These are phyloP conservation scores for Listrodromus nycthemerus DNA, from an alignment of 2,888 invertebrate species.

Conservation along the genomic window DNA sequence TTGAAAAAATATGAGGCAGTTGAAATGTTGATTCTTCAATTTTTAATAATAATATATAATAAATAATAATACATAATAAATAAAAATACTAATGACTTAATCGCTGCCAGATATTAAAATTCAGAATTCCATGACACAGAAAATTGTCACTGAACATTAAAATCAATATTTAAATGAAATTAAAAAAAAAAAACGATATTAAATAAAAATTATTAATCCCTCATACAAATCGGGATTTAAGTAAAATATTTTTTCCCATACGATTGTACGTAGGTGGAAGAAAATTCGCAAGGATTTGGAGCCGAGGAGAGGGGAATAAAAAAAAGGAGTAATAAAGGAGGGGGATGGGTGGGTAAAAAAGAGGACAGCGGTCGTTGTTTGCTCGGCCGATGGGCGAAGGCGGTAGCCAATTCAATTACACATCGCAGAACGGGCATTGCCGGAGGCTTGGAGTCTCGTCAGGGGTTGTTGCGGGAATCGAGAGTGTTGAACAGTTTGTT, in stretches of 20 bases:
- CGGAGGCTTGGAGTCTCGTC: conserved; percentile 59
- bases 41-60: no score
- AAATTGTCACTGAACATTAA: no score
- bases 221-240: neutral
- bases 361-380: conserved; percentile 30
- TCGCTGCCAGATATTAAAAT: no score
- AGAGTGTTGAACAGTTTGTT: conserved; percentile 69
- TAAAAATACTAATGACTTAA: no score
- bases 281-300: conserved; percentile 40
- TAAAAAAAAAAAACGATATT: neutral
- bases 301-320: conserved; percentile 40
- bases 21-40: no score
- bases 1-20: neutral
- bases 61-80: no score
- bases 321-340: neutral
- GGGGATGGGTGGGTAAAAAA: neutral
- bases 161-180: neutral
- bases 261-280: conserved; percentile 2
- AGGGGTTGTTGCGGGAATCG: conserved; percentile 57
- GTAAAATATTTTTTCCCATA: neutral
- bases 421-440: conserved; percentile 64
- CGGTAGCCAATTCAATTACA: conserved; percentile 76
- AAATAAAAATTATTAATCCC: neutral
- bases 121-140: no score
- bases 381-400: conserved; percentile 51